Evolutionary conservation across 2,888 invertebrate species (phyloP), one percentile per base, ranked within the genome.

Genomic region (Zootermopsis nevadensis): DNA sequence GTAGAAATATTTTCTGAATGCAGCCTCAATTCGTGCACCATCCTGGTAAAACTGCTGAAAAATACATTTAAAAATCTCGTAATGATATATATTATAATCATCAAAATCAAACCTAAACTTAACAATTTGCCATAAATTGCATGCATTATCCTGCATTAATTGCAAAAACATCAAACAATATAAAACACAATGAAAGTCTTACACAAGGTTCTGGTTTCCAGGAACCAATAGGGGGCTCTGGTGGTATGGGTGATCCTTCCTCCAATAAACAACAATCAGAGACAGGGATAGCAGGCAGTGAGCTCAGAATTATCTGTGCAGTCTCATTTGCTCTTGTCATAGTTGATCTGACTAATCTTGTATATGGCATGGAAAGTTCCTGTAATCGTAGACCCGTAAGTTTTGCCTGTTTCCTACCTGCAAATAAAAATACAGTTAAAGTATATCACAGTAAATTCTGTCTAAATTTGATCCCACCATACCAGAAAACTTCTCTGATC

Each of bases 281-380:
- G 0, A 94, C 91, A 27, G 89, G 88, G 77, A 93, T 89, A 77
- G 90, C 89, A 10, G 90, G 92, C 76, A 99, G 90, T 87, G 92
- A 92, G 86, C 94, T 92, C 42, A 94, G 91, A 85, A 99, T 97
- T 53, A 98, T 94, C 22, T 92, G 91, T 0, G 97, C 96, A 0
- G 99, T 99, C 89, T 99, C 97, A 86, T 94, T 94, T 0, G 99
- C 99, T 85, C 99, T 91, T 0, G 94, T 93, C 98, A 99, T 98
- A 0, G 98, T 98, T 0, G 99, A 99, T 85, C 94, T 93, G 2
- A 97, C 92, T 33, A 99, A 90, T 35, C 92, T 89, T 67, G 95
- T 94, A 92, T 96, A 98, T 77, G 96, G 95, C 77, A 96, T 92
- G 86, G 93, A 92, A 38, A 98, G 90, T 66, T 93, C 93, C 82